A percentile compares a stretch with the other conserved stretches of the same genome.
phyloP scores from a whole-genome alignment of 2,888 invertebrate genomes.

The Calliphora vomitoria region DNA sequence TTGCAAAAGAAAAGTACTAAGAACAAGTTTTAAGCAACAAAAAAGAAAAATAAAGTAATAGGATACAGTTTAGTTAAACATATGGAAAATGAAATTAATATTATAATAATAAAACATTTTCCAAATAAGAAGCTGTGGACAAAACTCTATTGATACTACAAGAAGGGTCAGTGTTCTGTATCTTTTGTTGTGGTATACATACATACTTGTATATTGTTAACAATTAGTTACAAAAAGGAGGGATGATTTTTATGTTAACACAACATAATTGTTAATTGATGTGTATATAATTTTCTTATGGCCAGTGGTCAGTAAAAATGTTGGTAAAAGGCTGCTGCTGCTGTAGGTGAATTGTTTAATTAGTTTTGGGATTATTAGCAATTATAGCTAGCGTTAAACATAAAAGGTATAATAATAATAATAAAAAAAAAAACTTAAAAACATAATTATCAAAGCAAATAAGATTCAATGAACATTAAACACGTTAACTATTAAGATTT shows the following conservation, averaged over 20 bases:
- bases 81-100: conserved; percentile 65
- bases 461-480: conserved; percentile 47
- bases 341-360: conserved; percentile 69
- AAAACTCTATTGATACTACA: background rate
- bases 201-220: too few species aligned
- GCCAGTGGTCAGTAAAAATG: conserved; percentile 68
- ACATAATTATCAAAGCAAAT: conserved; percentile 48
- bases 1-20: conserved; percentile 32
- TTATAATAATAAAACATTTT: conserved; percentile 34
- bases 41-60: background rate
- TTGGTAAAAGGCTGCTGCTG: conserved; percentile 37
- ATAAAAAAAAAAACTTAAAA: background rate
- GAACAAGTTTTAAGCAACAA: conserved; percentile 31
- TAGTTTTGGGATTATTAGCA: conserved; percentile 74
- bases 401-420: conserved; percentile 21
- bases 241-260: conserved; percentile 60
- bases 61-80: conserved; percentile 24
- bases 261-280: conserved; percentile 82
- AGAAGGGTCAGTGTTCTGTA: conserved; percentile 45
- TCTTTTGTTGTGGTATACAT: conserved; percentile 45
- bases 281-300: conserved; percentile 80
- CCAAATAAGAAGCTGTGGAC: background rate
- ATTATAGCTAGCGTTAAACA: conserved; percentile 56
- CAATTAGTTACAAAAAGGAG: conserved; percentile 54
- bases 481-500: too few species aligned